Conservation (phyloP, 1,140 invertebrate species). For the Megathymus violae region DNA sequence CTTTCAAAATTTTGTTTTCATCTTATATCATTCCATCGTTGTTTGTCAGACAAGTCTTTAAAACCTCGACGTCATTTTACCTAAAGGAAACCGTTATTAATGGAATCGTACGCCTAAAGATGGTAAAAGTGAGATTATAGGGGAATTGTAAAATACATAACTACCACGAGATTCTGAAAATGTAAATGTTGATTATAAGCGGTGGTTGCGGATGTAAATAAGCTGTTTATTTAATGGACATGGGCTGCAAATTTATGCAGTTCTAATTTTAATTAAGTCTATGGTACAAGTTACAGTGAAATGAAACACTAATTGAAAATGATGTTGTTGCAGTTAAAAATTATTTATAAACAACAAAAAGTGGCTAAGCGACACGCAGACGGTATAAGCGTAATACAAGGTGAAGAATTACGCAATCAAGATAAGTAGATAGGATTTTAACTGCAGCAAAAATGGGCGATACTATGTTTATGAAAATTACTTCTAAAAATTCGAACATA, state of each 20-base stretch:
- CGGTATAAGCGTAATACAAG: too few relatives aligned
- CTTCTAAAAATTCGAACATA: too few relatives aligned
- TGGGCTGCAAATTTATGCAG: conserved; percentile 15
- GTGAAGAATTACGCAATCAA: too few relatives aligned
- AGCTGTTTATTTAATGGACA: conserved; percentile 23
- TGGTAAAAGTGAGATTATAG: conserved; percentile 6
- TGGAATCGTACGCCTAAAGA: conserved; percentile 13
- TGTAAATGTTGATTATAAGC: conserved; percentile 23
- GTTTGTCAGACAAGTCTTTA: neutral
- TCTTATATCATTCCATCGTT: neutral
- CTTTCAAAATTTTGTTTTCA: too few relatives aligned
- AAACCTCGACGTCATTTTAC: conserved; percentile 4
- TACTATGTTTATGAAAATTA: too few relatives aligned
- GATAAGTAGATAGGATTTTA: too few relatives aligned
- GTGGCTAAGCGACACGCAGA: too few relatives aligned
- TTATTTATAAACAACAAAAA: too few relatives aligned
- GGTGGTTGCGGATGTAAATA: conserved; percentile 6
- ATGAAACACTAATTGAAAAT: conserved; percentile 16
- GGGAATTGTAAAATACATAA: conserved; percentile 12
- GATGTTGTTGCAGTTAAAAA: too few relatives aligned
- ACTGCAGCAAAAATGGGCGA: too few relatives aligned
- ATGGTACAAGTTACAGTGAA: conserved; percentile 8
- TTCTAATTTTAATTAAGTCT: conserved; percentile 11
- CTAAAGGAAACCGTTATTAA: conserved; percentile 12
- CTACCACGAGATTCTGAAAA: conserved; percentile 8